A percentile compares a stretch with the other conserved stretches of the same genome.
Conservation (phyloP, 1,140 invertebrate species). For the Xylocopa sonorina region DNA sequence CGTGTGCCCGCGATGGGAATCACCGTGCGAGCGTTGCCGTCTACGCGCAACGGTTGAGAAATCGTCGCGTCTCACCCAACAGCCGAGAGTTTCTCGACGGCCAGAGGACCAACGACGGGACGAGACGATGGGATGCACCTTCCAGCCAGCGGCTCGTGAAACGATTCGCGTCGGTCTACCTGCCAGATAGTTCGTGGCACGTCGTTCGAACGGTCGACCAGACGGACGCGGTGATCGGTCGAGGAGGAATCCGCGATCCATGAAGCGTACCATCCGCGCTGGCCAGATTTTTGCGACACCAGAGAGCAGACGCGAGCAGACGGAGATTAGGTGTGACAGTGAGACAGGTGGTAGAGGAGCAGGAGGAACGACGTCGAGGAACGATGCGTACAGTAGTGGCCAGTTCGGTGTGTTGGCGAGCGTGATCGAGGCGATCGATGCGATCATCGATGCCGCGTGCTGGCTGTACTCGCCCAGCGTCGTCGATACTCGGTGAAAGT, state of each 20-base stretch:
- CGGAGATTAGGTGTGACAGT: slow-evolving; percentile 8
- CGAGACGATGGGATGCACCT: not conserved
- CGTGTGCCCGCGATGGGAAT: slow-evolving; percentile 20
- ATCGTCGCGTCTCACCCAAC: not conserved
- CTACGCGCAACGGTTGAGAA: slow-evolving; percentile 8
- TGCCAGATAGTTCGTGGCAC: not conserved
- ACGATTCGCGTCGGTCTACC: not conserved
- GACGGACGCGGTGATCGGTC: too few species aligned
- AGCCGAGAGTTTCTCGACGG: too few species aligned
- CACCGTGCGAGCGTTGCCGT: slow-evolving; percentile 13
- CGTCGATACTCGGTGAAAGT: slow-evolving; percentile 43
- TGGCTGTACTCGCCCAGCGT: not conserved
- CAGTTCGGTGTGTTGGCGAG: not conserved
- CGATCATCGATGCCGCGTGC: slow-evolving; percentile 40
- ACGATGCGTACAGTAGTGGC: slow-evolving; percentile 18
- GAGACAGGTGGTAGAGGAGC: not conserved
- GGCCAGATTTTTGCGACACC: not conserved
- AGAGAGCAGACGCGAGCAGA: not conserved
- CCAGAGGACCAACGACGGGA: too few species aligned
- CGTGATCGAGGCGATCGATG: slow-evolving; percentile 30
- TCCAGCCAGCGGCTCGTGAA: slow-evolving; percentile 3
- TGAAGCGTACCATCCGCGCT: slow-evolving; percentile 5
- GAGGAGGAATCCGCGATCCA: slow-evolving; percentile 11
- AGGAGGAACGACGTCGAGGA: slow-evolving; percentile 4
- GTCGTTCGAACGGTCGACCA: not conserved